Conservation (phyloP, 2,888 invertebrate genomes). For the Cosmorhoe ocellata region DNA sequence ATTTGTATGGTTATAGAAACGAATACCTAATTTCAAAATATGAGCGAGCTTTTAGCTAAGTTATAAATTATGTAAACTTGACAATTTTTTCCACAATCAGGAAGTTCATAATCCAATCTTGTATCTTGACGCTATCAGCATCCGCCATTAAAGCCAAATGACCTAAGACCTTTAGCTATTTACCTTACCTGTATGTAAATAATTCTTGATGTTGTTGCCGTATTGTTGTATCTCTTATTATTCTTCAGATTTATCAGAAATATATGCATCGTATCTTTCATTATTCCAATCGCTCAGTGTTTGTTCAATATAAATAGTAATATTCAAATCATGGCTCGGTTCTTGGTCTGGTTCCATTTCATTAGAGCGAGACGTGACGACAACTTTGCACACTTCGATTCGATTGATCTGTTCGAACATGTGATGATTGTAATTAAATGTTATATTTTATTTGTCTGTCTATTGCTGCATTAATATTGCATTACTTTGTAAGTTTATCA, state of each 20-base stretch:
- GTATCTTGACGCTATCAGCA: too few relatives aligned
- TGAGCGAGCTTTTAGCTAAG: too few relatives aligned
- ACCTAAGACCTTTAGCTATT: constrained; percentile 7
- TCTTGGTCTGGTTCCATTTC: constrained; percentile 42
- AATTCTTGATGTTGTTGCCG: background rate
- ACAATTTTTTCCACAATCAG: too few relatives aligned
- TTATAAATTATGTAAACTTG: too few relatives aligned
- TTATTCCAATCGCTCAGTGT: background rate
- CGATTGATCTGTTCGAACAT: constrained; percentile 11
- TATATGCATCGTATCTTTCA: background rate
- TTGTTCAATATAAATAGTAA: constrained; percentile 17
- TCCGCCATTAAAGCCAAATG: constrained; percentile 7
- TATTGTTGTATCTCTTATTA: background rate
- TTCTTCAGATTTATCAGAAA: background rate
- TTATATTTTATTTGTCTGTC: too few relatives aligned
- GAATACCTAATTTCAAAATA: too few relatives aligned
- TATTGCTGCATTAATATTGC: too few relatives aligned
- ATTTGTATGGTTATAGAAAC: too few relatives aligned
- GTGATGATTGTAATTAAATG: too few relatives aligned
- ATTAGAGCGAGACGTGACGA: constrained; percentile 42
- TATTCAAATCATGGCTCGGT: constrained; percentile 26
- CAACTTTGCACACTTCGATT: constrained; percentile 12
- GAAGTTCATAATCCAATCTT: too few relatives aligned
- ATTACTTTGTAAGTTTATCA: too few relatives aligned
- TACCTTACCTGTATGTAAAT: constrained; percentile 1